Percentiles rank a stretch among this genome's conserved stretches.
Evolutionary conservation across 2,113 vertebrate species (phyloP).

Genomic region (Haliaeetus leucogaster): DNA sequence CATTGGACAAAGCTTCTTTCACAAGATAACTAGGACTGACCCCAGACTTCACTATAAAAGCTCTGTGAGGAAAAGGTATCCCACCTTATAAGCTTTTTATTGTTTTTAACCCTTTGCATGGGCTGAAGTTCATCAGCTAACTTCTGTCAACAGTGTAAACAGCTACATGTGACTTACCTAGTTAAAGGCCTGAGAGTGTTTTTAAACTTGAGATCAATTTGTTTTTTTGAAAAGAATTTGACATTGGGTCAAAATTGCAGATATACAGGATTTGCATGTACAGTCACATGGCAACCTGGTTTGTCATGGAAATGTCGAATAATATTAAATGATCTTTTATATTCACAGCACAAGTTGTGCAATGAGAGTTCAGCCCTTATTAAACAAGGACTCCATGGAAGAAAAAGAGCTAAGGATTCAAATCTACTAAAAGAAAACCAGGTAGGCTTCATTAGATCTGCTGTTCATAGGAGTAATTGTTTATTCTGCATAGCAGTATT

Average conservation of each 20-base stretch:
- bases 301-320: neutral
- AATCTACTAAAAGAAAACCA: neutral
- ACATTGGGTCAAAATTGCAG: neutral
- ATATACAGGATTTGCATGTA: neutral
- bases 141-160: neutral
- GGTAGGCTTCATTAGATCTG: neutral
- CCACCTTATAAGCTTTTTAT: neutral
- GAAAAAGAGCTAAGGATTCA: neutral
- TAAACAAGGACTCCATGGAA: neutral
- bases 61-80: neutral
- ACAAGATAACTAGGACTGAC: neutral
- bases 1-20: neutral
- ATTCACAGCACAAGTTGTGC: neutral
- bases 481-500: neutral
- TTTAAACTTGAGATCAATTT: neutral
- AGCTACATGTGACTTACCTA: neutral
- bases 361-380: neutral
- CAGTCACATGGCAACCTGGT: neutral
- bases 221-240: neutral
- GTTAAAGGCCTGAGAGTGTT: neutral
- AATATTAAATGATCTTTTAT: neutral
- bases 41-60: neutral
- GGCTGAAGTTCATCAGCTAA: neutral
- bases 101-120: neutral
- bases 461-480: neutral